Conservation (phyloP, 2,797 vertebrate species). For the Pyrrhura leucotis region DNA sequence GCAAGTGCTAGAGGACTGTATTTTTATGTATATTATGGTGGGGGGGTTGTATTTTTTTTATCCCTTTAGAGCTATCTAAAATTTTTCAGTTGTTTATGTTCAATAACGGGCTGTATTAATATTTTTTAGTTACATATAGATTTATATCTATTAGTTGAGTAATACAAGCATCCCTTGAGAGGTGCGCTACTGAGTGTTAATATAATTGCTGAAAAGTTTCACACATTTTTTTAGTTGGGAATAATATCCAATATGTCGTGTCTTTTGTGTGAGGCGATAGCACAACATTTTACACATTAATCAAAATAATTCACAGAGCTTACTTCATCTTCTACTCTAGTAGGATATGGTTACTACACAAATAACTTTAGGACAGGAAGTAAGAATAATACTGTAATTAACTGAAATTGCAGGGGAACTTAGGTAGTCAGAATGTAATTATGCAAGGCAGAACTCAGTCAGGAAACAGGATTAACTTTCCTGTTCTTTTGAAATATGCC, state of each 20-base stretch:
- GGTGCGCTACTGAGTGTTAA: not conserved
- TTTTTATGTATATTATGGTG: not conserved
- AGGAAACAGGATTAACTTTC: slow-evolving; percentile 65
- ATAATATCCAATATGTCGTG: not conserved
- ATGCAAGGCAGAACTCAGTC: slow-evolving; percentile 48
- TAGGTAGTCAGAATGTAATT: slow-evolving; percentile 66
- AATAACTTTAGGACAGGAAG: slow-evolving; percentile 67
- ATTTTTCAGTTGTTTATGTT: not conserved
- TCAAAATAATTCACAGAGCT: slow-evolving; percentile 44
- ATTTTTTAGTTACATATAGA: not conserved
- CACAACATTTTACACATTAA: slow-evolving; percentile 44
- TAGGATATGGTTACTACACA: slow-evolving; percentile 61
- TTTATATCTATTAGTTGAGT: not conserved
- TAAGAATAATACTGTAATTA: slow-evolving; percentile 72
- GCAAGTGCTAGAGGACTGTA: not conserved
- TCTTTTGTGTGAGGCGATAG: slow-evolving; percentile 1
- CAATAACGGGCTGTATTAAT: not conserved
- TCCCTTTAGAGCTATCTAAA: not conserved
- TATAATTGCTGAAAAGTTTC: slow-evolving; percentile 46
- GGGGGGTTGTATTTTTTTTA: not conserved
- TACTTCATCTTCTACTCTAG: slow-evolving; percentile 54
- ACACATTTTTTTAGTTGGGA: slow-evolving; percentile 9
- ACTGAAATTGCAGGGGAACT: slow-evolving; percentile 61
- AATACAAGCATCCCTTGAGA: slow-evolving; percentile 31
- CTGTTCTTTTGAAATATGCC: slow-evolving; percentile 65